Conservation (phyloP, 2,797 vertebrate genomes). For the Enteromius radiatus region DNA sequence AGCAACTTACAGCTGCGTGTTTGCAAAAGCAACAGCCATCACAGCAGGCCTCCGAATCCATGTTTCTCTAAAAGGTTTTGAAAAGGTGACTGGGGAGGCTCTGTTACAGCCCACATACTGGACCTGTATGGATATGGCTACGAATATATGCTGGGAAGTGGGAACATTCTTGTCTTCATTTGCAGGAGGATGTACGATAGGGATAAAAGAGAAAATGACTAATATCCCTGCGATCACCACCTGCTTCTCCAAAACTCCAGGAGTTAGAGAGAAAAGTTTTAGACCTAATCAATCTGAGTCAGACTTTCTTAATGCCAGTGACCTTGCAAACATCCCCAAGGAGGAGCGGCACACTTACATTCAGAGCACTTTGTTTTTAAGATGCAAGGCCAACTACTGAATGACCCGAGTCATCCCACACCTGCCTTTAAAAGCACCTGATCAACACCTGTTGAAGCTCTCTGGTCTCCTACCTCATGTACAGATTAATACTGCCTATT, state of each 20-base stretch:
- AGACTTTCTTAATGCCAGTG: constrained; percentile 4
- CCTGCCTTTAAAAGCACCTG: constrained; percentile 24
- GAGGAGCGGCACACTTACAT: constrained; percentile 30
- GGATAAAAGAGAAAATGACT: constrained; percentile 16
- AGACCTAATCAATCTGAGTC: constrained; percentile 26
- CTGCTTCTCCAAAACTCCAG: constrained; percentile 4
- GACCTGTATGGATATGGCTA: neutral
- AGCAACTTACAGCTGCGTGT: constrained; percentile 23
- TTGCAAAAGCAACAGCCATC: constrained; percentile 32
- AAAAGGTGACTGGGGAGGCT: constrained; percentile 12
- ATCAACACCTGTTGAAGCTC: constrained; percentile 15
- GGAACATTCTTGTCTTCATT: neutral
- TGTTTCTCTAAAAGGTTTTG: constrained; percentile 17
- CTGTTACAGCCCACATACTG: constrained; percentile 26
- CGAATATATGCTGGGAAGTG: neutral
- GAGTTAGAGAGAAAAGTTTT: constrained; percentile 19
- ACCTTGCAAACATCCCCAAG: constrained; percentile 13
- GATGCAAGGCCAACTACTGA: constrained; percentile 33
- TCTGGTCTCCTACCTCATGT: neutral
- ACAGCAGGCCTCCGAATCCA: neutral
- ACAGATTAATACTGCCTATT: constrained; percentile 4
- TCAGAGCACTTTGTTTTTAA: constrained; percentile 32
- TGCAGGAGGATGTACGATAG: neutral
- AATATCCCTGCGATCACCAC: constrained; percentile 10
- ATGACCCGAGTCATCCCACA: constrained; percentile 15